A percentile compares a stretch with the other conserved stretches of the same genome.
phyloP scores from a whole-genome alignment of 2,797 vertebrate species.

The Cryptoprocta ferox region DNA sequence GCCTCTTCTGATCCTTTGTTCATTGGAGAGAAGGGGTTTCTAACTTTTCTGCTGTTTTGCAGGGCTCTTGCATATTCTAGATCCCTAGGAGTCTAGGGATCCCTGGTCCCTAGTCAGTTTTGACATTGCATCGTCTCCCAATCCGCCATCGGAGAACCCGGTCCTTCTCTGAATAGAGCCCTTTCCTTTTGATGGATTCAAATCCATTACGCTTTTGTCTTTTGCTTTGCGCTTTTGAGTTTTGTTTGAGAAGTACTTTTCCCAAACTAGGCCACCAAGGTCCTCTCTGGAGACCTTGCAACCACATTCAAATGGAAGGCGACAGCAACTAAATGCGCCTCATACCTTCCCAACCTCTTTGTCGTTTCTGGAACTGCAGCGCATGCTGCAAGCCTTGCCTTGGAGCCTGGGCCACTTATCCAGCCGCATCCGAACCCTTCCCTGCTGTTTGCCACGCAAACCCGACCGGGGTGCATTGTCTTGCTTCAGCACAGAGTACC shows the following conservation, averaged over 20 bases:
- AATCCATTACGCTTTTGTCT: neutral
- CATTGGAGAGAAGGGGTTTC: neutral
- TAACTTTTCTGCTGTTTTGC: neutral
- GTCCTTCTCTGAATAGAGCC: neutral
- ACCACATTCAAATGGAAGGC: rapidly evolving
- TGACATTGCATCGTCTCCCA: neutral
- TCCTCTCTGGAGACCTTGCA: neutral
- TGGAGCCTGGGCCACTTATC: too few relatives aligned
- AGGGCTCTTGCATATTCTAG: neutral
- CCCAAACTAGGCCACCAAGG: neutral
- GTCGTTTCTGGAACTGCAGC: too few relatives aligned
- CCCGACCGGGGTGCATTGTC: rapidly evolving
- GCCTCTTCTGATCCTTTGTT: neutral
- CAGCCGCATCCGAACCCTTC: neutral
- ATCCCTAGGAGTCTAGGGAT: too few relatives aligned
- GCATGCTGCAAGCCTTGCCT: neutral
- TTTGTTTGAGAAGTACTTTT: neutral
- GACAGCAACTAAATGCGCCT: rapidly evolving
- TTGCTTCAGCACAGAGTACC: neutral
- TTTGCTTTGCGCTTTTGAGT: neutral
- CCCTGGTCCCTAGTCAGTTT: neutral
- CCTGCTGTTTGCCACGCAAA: neutral
- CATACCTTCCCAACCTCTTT: too few relatives aligned
- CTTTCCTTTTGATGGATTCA: neutral
- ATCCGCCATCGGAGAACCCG: neutral